Percentiles rank a stretch among this genome's conserved stretches.
Evolutionary conservation across 2,113 vertebrate genomes (phyloP).

Genomic region (Scolopax mira): DNA sequence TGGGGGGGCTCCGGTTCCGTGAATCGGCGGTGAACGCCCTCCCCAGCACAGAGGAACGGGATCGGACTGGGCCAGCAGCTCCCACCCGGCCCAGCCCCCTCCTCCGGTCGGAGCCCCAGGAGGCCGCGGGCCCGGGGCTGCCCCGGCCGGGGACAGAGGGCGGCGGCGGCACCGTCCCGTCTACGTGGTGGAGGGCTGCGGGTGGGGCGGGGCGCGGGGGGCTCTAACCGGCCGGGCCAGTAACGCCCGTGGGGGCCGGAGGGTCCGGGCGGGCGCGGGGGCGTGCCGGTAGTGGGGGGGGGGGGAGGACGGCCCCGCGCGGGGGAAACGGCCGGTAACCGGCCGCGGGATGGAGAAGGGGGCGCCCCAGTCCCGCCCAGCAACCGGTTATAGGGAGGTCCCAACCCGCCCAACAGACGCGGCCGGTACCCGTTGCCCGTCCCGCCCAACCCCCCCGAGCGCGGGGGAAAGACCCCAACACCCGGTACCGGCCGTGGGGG

Average conservation of each 20-base stretch:
- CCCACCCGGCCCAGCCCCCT: neutral
- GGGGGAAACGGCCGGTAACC: neutral
- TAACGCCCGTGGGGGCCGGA: neutral
- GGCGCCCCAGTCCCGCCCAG: neutral
- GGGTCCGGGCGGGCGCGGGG: neutral
- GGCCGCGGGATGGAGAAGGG: neutral
- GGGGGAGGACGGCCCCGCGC: neutral
- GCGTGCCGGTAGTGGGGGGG: neutral
- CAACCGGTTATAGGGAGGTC: neutral
- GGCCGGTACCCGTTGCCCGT: neutral
- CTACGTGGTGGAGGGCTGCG: neutral
- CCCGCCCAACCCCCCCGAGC: neutral
- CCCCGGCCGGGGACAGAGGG: neutral
- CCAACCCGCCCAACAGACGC: neutral
- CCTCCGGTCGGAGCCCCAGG: neutral
- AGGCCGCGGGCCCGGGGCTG: neutral
- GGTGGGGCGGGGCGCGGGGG: neutral
- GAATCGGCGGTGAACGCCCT: neutral
- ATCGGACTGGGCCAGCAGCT: too few species aligned
- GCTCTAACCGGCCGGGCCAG: neutral
- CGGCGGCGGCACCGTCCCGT: neutral
- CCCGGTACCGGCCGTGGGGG: neutral
- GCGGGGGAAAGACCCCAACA: neutral
- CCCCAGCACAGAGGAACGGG: neutral
- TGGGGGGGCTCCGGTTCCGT: neutral